Base-by-base conservation (phyloP, 2,888 invertebrate genomes). In the Drosophila ustulata region DNA sequence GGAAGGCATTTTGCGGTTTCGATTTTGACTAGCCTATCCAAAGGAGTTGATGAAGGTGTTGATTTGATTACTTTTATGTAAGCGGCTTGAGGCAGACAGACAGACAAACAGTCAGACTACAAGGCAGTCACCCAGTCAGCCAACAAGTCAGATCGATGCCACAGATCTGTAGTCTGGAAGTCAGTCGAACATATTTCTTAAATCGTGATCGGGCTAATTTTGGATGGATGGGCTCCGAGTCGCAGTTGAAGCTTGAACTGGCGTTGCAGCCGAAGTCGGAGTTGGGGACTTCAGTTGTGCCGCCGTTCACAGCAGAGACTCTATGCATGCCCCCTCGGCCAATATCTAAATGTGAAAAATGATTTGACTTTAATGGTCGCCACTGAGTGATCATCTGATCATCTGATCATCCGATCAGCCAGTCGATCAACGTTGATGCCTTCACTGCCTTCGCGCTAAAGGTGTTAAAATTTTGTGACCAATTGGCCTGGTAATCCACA, bases 291-390 rank as follows among this genome's bases (percentile, higher is more conserved):
- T 86, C 89, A 89, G 88, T 88, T 89, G 86, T 74, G 85, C 88
- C 85, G 85, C 75, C 84, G 56, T 59, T 65, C 43, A 61, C 68
- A 41, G 45, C 56, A 51, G 45, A 37, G 28, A 57, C 68, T 49
- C 53, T 70, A 68, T 56, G 58, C 55, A 41, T 70, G 75, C 61
- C 77, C 77, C 67, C 55, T 43, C 70, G 68, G 82, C 57, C 76
- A 79, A 71, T 79, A 79, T 84, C 82, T 85, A 90, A 89, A 91
- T 91, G 90, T 90, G 91, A 91, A 91, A 91, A 91, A 91, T 91
- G 88, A 91, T 91, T 91, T 90, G 90, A 91, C 91, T 91, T 90
- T 91, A 91, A 91, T 91, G 89, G 88, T 77, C 83, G 91, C 91
- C 91, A 91, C 91, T 82, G 91, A 91, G 82, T 81, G 90, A 89